Base-by-base conservation (phyloP, 2,797 vertebrate genomes). In the Gymnoscopelus braueri region DNA sequence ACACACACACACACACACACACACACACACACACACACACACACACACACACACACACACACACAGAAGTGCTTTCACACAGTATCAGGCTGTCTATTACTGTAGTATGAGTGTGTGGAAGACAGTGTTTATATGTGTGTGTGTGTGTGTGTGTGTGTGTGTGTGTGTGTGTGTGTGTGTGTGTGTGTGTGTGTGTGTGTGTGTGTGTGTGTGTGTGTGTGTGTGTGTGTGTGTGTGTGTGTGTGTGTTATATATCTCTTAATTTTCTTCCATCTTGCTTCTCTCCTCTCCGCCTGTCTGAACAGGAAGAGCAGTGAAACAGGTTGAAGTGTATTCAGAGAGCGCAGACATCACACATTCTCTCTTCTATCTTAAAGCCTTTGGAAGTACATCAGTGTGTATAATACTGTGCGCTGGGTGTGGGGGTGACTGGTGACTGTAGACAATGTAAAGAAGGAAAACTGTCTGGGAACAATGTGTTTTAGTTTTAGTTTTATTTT, bases 51-150 rank as follows among this genome's bases (percentile, higher is more conserved):
- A 6, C 32, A 5, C 29, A 4, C 29, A 29, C 29, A 4, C 29
- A 29, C 29, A 19, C 19, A 19, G 19, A 19, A 5, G 26, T 29
- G 2, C 26, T 87, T 90, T 92, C 85, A 92, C 92, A 92, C 89
- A 71, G 69, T 55, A 5, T 13, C 56, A 65, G 70, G 72, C 79
- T 77, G 75, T 77, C 87, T 91, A 87, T 93, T 93, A 92, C 32
- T 35, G 32, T 35, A 35, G 32, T 32, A 32, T 3, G 19, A 19
- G 19, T 19, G 19, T 19, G 1, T 19, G 19, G 19, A 19, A 19
- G 19, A 1, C 19, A 1, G 32, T 32, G 32, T 32, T 3, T 32
- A 4, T 5, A 4, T 32, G 26, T 29, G 26, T 29, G 26, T 29
- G 26, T 29, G 26, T 29, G 26, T 29, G 26, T 29, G 26, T 29